Percentiles rank a stretch among this genome's conserved stretches.
Evolutionary conservation across 2,113 vertebrate genomes (phyloP).

Genomic region (Tenrec ecaudatus): DNA sequence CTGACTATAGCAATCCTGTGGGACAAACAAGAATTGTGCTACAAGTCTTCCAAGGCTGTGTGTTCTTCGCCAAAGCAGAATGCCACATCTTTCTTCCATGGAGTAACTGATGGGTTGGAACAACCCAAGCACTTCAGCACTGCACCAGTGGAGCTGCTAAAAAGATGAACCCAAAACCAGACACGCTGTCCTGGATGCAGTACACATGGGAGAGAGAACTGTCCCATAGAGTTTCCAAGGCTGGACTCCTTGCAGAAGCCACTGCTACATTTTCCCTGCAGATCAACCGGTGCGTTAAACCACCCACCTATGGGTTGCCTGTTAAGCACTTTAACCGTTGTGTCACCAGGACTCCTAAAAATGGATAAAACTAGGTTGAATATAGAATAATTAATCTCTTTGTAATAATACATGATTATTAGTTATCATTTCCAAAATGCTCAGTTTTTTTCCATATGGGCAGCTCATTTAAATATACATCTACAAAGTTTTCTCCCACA

Average conservation of each 20-base stretch:
- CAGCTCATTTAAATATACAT: neutral
- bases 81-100: too few relatives aligned
- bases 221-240: too few relatives aligned
- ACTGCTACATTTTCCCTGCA: too few relatives aligned
- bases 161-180: too few relatives aligned
- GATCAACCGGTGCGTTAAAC: neutral
- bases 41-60: too few relatives aligned
- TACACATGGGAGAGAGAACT: too few relatives aligned
- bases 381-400: neutral
- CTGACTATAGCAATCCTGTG: neutral
- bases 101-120: too few relatives aligned
- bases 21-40: neutral
- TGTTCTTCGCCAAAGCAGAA: too few relatives aligned
- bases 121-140: too few relatives aligned
- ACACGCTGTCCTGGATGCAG: too few relatives aligned
- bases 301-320: neutral
- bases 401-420: neutral
- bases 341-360: neutral
- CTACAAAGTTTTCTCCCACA: neutral
- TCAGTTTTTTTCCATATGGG: neutral
- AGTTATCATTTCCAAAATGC: constrained; percentile 2
- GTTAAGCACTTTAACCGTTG: neutral
- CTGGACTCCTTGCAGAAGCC: too few relatives aligned
- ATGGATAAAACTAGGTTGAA: neutral
- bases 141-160: too few relatives aligned